These are phyloP conservation scores for Tupaia tana DNA, from an alignment of 2,113 vertebrate genomes.

Conservation along the genomic window DNA sequence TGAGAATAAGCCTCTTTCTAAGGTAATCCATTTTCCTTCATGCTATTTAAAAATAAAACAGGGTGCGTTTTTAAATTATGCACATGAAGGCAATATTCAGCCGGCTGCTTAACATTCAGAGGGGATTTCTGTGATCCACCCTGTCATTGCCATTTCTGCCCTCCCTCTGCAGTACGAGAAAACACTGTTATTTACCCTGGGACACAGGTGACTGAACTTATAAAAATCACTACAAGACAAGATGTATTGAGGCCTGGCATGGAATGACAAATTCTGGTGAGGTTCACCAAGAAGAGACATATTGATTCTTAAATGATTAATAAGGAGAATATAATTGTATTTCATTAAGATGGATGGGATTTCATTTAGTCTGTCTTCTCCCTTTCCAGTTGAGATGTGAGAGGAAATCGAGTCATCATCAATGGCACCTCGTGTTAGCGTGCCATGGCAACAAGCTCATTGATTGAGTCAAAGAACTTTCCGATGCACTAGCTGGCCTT, in stretches of 20 bases:
- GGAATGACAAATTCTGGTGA: slow-evolving; percentile 97
- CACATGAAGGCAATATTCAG: slow-evolving; percentile 58
- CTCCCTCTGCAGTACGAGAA: slow-evolving; percentile 78
- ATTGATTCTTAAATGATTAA: slow-evolving; percentile 99
- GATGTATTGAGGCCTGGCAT: slow-evolving; percentile 95
- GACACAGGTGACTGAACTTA: slow-evolving; percentile 98
- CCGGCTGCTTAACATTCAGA: slow-evolving; percentile 75
- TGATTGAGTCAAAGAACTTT: slow-evolving; percentile 89
- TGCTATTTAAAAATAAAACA: slow-evolving; percentile 68
- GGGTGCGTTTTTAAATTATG: slow-evolving; percentile 76
- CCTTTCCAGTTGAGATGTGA: slow-evolving; percentile 96
- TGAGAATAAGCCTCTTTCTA: slow-evolving; percentile 4
- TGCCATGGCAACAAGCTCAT: slow-evolving; percentile 97
- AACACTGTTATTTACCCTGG: slow-evolving; percentile 90
- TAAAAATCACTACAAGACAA: slow-evolving; percentile 96
- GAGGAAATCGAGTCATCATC: slow-evolving; percentile 97
- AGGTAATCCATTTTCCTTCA: slow-evolving; percentile 57
- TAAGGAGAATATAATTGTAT: slow-evolving; percentile 99
- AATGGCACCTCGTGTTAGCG: slow-evolving; percentile 93
- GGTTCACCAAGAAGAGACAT: slow-evolving; percentile 97
- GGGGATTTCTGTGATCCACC: slow-evolving; percentile 65
- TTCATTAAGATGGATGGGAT: slow-evolving; percentile 99
- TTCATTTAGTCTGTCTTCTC: slow-evolving; percentile 99
- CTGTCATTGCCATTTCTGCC: slow-evolving; percentile 32
- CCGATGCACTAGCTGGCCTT: slow-evolving; percentile 85